A percentile compares a stretch with the other conserved stretches of the same genome.
phyloP scores from a whole-genome alignment of 1,140 invertebrate genomes.

The Hypothenemus hampei region DNA sequence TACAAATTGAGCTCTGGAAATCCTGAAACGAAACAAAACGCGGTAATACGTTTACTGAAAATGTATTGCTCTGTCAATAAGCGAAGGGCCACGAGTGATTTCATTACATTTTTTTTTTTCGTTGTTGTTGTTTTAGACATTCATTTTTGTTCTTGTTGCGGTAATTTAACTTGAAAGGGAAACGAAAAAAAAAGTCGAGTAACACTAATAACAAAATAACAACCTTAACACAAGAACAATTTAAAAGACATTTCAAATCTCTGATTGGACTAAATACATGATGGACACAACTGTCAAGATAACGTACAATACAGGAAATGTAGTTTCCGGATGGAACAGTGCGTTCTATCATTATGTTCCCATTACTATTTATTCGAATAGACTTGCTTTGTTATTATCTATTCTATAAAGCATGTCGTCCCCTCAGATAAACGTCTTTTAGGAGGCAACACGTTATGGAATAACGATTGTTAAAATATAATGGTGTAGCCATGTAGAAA shows the following conservation, averaged over 20 bases:
- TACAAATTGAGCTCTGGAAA: slow-evolving; percentile 22
- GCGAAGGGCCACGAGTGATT: slow-evolving; percentile 4
- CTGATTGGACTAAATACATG: slow-evolving; percentile 13
- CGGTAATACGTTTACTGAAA: slow-evolving; percentile 16
- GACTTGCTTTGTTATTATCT: slow-evolving; percentile 21
- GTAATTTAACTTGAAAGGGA: background rate
- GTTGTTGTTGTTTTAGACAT: no score
- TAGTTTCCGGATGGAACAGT: slow-evolving; percentile 17
- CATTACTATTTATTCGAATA: slow-evolving; percentile 18
- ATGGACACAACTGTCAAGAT: slow-evolving; percentile 23
- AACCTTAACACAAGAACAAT: slow-evolving; percentile 11
- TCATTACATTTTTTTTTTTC: slow-evolving; percentile 1
- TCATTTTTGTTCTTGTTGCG: no score
- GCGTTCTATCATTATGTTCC: slow-evolving; percentile 22
- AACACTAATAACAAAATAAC: background rate
- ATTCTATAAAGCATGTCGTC: slow-evolving; percentile 18
- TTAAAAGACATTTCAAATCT: slow-evolving; percentile 21
- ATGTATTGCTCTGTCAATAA: slow-evolving; percentile 19
- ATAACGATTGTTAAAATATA: background rate
- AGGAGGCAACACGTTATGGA: background rate
- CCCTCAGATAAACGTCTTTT: slow-evolving; percentile 21
- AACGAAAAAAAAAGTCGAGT: background rate
- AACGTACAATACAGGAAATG: slow-evolving; percentile 20
- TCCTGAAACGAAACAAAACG: slow-evolving; percentile 22
- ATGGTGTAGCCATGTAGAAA: slow-evolving; percentile 4